Conservation (phyloP, 2,113 vertebrate genomes). For the Corythornis madagascariensis region DNA sequence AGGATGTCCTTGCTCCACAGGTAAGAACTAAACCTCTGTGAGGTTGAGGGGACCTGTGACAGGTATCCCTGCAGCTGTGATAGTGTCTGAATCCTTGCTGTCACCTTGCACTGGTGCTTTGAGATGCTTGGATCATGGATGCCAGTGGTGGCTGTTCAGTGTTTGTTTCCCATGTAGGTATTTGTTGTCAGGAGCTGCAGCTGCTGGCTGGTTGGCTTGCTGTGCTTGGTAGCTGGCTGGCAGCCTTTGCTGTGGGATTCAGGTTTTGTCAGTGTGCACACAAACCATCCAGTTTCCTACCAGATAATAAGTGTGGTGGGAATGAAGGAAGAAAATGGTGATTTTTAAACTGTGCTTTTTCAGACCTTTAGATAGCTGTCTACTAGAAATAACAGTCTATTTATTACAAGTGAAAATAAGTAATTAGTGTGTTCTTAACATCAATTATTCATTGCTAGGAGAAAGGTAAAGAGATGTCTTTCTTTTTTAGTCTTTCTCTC, state of each 20-base stretch:
- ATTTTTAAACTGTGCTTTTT: neutral
- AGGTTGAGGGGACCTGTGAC: neutral
- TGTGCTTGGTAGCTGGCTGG: neutral
- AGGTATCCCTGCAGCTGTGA: neutral
- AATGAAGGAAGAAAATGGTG: neutral
- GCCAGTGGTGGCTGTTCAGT: neutral
- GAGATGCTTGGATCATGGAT: neutral
- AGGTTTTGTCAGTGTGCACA: neutral
- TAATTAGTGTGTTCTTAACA: neutral
- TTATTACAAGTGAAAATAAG: neutral
- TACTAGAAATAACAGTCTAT: neutral
- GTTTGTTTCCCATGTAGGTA: neutral
- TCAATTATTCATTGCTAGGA: neutral
- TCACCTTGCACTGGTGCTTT: neutral
- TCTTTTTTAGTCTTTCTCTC: neutral
- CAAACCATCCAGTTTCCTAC: neutral
- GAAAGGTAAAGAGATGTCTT: neutral
- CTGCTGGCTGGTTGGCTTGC: constrained; percentile 1
- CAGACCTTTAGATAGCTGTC: neutral
- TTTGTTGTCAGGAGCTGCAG: constrained; percentile 38
- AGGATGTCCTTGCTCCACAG: neutral
- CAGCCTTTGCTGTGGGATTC: neutral
- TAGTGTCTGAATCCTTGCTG: constrained; percentile 4
- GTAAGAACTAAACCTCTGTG: neutral
- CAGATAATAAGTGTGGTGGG: neutral